Conservation (phyloP, 2,888 invertebrate species). For the Opisthograptis luteolata region DNA sequence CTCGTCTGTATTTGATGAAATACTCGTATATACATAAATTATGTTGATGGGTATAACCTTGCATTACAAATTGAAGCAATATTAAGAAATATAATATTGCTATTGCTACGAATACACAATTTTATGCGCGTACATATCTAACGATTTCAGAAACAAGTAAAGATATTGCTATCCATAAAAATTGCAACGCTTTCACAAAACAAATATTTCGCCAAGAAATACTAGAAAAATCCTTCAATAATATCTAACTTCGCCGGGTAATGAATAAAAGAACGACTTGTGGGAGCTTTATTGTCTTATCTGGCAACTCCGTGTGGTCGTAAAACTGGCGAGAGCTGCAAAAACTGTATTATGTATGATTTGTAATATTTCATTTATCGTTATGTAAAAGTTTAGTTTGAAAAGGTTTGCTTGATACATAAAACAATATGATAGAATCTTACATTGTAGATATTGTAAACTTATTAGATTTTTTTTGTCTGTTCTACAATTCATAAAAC, state of each 20-base stretch:
- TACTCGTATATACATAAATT: not conserved
- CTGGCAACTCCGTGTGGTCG: constrained; percentile 27
- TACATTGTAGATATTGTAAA: no score
- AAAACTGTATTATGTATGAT: constrained; percentile 21
- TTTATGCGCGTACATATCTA: no score
- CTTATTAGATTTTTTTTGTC: no score
- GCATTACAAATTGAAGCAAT: no score
- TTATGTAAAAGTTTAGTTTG: constrained; percentile 15
- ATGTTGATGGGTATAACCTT: no score
- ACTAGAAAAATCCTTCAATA: constrained; percentile 24
- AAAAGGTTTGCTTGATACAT: not conserved
- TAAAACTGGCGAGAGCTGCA: constrained; percentile 23
- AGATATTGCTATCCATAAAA: no score
- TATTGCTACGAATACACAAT: no score
- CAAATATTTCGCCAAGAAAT: constrained; percentile 5
- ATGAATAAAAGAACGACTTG: constrained; percentile 39
- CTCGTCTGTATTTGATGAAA: constrained; percentile 19
- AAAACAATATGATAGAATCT: not conserved
- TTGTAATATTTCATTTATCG: constrained; percentile 23
- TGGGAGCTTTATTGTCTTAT: constrained; percentile 30
- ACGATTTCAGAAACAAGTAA: no score
- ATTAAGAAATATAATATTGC: no score
- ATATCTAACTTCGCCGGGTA: constrained; percentile 29
- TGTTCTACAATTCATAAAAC: no score
- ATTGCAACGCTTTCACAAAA: not conserved